These are phyloP conservation scores for Rotaria sp. DNA, from an alignment of 2,888 invertebrate species.

Conservation along the genomic window DNA sequence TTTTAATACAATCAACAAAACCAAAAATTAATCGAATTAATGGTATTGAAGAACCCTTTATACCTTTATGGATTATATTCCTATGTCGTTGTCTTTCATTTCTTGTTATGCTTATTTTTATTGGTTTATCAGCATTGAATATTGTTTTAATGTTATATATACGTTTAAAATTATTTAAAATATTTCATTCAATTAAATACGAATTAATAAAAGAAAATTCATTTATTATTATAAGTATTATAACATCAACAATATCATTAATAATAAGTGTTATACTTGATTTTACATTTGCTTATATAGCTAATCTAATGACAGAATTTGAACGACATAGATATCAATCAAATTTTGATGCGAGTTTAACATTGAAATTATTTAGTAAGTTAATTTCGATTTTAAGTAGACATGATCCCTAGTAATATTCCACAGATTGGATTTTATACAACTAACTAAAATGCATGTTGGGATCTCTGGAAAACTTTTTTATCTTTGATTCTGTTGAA, in stretches of 20 bases:
- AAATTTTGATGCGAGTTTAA: neutral
- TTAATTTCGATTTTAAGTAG: neutral
- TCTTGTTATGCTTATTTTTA: conserved; percentile 25
- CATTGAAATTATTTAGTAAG: neutral
- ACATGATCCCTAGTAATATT: too few species aligned
- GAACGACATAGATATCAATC: neutral
- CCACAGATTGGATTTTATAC: too few species aligned
- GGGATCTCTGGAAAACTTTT: too few species aligned
- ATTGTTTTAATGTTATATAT: neutral
- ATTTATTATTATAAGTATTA: neutral
- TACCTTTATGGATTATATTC: conserved; percentile 27
- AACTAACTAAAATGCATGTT: too few species aligned
- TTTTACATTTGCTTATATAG: neutral
- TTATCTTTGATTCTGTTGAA: too few species aligned
- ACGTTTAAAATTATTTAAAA: neutral
- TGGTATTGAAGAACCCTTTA: conserved; percentile 35
- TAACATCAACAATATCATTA: neutral
- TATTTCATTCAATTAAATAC: neutral
- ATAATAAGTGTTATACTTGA: neutral
- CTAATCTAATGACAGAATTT: neutral
- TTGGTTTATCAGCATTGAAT: neutral
- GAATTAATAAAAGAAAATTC: neutral
- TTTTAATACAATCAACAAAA: neutral
- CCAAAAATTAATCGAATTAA: neutral
- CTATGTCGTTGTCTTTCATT: conserved; percentile 30